Evolutionary conservation across 2,888 invertebrate species (phyloP).

Genomic region (Drosophila peninsularis): DNA sequence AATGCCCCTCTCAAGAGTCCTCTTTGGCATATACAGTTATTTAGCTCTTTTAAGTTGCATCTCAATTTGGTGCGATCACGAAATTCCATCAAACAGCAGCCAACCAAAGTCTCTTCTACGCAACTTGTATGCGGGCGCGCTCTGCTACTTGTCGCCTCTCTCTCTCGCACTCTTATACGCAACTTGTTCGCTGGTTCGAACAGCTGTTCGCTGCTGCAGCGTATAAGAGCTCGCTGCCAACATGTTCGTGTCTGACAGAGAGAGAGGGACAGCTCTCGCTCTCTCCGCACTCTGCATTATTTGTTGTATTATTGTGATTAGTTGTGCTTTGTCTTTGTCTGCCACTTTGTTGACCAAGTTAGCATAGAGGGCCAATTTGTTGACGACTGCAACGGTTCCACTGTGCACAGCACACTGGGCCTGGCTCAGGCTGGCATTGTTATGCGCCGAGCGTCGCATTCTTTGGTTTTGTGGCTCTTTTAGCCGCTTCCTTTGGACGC

Average conservation of each 20-base stretch:
- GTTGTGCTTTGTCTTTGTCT: conserved; percentile 19
- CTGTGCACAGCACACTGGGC: conserved; percentile 48
- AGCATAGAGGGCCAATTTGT: conserved; percentile 41
- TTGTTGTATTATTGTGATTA: conserved; percentile 27
- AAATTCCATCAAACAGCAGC: conserved; percentile 39
- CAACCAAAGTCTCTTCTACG: conserved; percentile 40
- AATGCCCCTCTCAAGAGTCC: too few species aligned
- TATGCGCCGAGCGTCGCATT: conserved; percentile 76
- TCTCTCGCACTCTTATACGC: conserved; percentile 61
- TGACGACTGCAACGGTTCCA: conserved; percentile 44
- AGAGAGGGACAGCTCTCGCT: too few species aligned
- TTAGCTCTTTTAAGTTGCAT: too few species aligned
- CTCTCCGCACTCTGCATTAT: conserved; percentile 6
- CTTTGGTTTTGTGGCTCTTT: conserved; percentile 39
- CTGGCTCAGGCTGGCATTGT: conserved; percentile 51
- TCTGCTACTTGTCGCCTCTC: conserved; percentile 11
- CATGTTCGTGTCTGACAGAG: conserved; percentile 45
- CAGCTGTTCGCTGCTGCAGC: conserved; percentile 46
- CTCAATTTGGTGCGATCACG: conserved; percentile 49
- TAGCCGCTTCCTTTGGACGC: conserved; percentile 33
- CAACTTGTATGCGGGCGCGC: conserved; percentile 45
- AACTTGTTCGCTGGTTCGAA: conserved; percentile 55
- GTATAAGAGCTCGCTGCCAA: conserved; percentile 49
- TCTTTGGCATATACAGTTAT: conserved; percentile 1
- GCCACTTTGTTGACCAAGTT: conserved; percentile 48